Conservation (phyloP, 2,888 invertebrate species). For the Pomacea canaliculata region DNA sequence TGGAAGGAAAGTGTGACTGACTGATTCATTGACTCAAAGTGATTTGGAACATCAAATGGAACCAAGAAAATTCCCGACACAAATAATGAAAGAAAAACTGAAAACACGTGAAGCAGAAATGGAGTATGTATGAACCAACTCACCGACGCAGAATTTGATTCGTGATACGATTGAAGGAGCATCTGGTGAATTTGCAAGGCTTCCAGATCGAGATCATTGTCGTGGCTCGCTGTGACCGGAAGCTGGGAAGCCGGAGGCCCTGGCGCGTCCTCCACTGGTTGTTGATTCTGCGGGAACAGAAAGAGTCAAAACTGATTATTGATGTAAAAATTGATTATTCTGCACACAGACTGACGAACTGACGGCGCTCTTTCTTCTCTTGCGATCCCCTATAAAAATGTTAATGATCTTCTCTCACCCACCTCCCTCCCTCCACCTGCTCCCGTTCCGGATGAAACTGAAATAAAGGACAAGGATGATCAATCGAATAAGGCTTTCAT, state of each 20-base stretch:
- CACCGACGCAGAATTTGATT: background rate
- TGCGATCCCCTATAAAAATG: too few species aligned
- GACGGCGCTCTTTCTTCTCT: background rate
- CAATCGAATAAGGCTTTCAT: background rate
- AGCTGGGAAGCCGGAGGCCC: slow-evolving; percentile 3
- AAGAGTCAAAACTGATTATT: background rate
- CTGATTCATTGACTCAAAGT: too few species aligned
- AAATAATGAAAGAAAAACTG: too few species aligned
- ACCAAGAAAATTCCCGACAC: too few species aligned
- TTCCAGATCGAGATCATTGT: slow-evolving; percentile 33
- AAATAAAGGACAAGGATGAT: background rate
- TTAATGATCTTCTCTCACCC: background rate
- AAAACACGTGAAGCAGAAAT: background rate
- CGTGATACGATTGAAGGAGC: slow-evolving; percentile 25
- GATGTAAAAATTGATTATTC: background rate
- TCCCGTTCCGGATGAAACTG: background rate
- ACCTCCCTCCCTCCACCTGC: background rate
- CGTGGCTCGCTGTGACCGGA: slow-evolving; percentile 22
- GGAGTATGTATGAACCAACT: background rate
- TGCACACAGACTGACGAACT: background rate
- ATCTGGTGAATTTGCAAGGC: slow-evolving; percentile 33
- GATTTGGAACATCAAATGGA: too few species aligned
- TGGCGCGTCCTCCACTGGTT: background rate
- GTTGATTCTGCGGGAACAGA: slow-evolving; percentile 1
- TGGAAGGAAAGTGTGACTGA: background rate